Conservation (phyloP, 2,888 invertebrate genomes). For the Xanthia togata region DNA sequence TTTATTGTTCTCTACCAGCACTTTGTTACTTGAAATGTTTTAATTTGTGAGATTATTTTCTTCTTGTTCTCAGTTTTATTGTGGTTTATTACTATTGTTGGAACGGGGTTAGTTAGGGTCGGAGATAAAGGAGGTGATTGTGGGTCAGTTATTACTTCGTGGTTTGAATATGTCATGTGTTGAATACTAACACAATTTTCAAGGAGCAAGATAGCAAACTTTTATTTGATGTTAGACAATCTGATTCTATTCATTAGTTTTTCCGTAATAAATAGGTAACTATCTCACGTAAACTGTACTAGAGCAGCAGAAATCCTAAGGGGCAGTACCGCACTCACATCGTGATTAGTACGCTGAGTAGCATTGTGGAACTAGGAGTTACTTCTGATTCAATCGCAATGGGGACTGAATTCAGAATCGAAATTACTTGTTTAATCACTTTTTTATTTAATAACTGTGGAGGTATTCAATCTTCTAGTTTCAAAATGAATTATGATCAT, state of each 20-base stretch:
- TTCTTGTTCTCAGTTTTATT: conserved; percentile 33
- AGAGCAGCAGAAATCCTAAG: conserved; percentile 24
- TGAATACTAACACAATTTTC: no score
- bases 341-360: conserved; percentile 39
- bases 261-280: conserved; percentile 18
- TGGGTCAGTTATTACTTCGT: neutral
- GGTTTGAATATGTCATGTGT: neutral
- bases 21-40: conserved; percentile 62
- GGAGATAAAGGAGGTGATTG: neutral
- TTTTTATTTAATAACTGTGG: neutral
- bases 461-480: neutral
- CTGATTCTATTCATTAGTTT: neutral
- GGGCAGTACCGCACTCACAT: conserved; percentile 7
- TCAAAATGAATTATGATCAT: neutral
- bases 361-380: conserved; percentile 2
- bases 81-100: conserved; percentile 47
- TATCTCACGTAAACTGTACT: conserved; percentile 22
- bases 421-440: neutral
- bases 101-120: conserved; percentile 29
- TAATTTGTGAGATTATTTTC: conserved; percentile 55
- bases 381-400: conserved; percentile 32
- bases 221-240: neutral
- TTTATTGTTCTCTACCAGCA: conserved; percentile 57
- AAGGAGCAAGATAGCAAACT: neutral
- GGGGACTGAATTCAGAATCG: conserved; percentile 11